phyloP scores from a whole-genome alignment of 2,113 vertebrate genomes.

The Antechinus stuartii region DNA sequence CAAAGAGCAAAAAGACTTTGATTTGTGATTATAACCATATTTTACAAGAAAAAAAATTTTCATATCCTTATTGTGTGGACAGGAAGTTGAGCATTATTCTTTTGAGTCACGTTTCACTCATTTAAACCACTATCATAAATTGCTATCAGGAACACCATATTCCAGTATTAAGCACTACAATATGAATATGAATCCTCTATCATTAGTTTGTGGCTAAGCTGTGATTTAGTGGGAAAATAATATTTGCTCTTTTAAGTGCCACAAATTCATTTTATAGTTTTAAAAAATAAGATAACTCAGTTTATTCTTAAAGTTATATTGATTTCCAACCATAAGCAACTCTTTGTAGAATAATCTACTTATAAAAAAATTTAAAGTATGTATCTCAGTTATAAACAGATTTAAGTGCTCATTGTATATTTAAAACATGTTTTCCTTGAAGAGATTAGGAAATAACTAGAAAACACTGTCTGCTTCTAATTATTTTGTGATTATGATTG shows the following conservation, averaged over 20 bases:
- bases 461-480: slow-evolving; percentile 11
- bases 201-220: background rate
- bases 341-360: slow-evolving; percentile 14
- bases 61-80: background rate
- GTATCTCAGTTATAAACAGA: background rate
- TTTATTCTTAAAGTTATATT: background rate
- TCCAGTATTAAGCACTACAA: background rate
- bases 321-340: background rate
- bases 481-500: slow-evolving; percentile 43
- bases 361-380: background rate
- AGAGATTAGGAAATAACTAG: background rate
- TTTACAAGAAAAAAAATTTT: background rate
- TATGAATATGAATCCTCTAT: background rate
- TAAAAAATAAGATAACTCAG: background rate
- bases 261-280: background rate
- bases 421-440: slow-evolving; percentile 11
- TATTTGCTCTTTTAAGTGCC: background rate
- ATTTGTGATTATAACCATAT: background rate
- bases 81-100: background rate
- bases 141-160: background rate
- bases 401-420: slow-evolving; percentile 25
- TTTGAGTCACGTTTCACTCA: background rate
- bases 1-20: slow-evolving; percentile 2
- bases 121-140: background rate
- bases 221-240: background rate